Evolutionary conservation across 1,140 invertebrate genomes (phyloP), one percentile per base, ranked within the genome.

Genomic region (Ruditapes philippinarum): DNA sequence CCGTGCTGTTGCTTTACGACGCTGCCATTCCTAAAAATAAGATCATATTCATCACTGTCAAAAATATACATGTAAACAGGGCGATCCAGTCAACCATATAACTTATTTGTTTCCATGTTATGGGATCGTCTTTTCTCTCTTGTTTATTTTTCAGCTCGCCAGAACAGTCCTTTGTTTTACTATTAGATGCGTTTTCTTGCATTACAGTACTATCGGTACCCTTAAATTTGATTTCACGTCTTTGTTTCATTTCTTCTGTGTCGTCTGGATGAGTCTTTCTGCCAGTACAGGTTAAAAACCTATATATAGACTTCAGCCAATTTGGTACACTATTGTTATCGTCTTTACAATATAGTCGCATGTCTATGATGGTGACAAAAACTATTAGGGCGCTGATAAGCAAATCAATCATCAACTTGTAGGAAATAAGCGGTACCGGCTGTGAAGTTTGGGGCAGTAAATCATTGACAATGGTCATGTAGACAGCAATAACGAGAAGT

Each of bases 361-460:
- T 51, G 28, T 79, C 80, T 14, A 65, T 4, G 38, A 88, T 88
- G 0, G 74, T 78, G 12, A 79, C 76, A 3, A 88, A 31, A 9
- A 78, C 70, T n/a, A 88, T 80, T 0, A 80, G 57, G 1, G 57
- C 57, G 45, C 85, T 88, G 7, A 54, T 65, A 14, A 79, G 19
- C n/a, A 88, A 17, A 60, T 88, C 85, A 17, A 80, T 22, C 85
- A 88, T 68, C n/a, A 88, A 73, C 70, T 88, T 88, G 60, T 80
- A 88, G n/a, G 60, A 88, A 70, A 88, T 80, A 4, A 88, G 33
- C 12, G 97, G 96, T 22, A 97, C 96, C 60, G 95, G 96, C 89
- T 96, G 96, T 5, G 96, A 97, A 1, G 96, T 97, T 91, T 96
- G 96, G 7, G 97, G 96, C 94, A 97, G 95, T 76, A 96, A 96